Percentiles rank a stretch among this genome's conserved stretches.
Conservation (phyloP, 2,113 vertebrate species). For the Morone chrysops region DNA sequence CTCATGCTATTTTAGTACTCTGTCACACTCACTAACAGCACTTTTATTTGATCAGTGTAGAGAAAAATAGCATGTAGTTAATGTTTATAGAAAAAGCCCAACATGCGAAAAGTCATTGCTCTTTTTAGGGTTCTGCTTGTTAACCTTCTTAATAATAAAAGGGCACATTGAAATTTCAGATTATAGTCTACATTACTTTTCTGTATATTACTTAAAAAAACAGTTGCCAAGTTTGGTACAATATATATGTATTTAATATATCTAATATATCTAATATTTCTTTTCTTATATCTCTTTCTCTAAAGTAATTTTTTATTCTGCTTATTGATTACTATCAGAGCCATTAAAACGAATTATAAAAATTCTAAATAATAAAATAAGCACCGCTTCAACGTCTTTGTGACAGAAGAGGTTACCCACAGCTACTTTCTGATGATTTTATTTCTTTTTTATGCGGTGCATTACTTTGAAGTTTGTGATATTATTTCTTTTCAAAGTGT, state of each 20-base stretch:
- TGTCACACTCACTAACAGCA: background rate
- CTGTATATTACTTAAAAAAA: background rate
- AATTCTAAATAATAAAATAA: background rate
- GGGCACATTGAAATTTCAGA: background rate
- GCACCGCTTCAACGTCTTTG: background rate
- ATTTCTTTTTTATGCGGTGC: background rate
- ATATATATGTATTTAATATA: slow-evolving; percentile 14
- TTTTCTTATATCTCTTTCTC: background rate
- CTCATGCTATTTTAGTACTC: background rate
- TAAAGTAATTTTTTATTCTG: background rate
- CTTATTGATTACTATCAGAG: background rate
- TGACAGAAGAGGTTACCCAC: background rate
- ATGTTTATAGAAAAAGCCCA: too few relatives aligned
- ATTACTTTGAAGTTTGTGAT: background rate
- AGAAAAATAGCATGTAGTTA: background rate
- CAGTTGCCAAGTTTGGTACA: background rate
- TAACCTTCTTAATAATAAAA: background rate
- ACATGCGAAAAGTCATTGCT: too few relatives aligned
- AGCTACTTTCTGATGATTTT: background rate
- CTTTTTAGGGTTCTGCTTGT: background rate
- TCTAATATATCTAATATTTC: background rate
- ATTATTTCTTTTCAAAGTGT: background rate
- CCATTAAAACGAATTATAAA: background rate
- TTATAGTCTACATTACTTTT: background rate
- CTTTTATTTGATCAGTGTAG: background rate